Base-by-base conservation (phyloP, 2,888 invertebrate genomes). In the Microdon myrmicae region DNA sequence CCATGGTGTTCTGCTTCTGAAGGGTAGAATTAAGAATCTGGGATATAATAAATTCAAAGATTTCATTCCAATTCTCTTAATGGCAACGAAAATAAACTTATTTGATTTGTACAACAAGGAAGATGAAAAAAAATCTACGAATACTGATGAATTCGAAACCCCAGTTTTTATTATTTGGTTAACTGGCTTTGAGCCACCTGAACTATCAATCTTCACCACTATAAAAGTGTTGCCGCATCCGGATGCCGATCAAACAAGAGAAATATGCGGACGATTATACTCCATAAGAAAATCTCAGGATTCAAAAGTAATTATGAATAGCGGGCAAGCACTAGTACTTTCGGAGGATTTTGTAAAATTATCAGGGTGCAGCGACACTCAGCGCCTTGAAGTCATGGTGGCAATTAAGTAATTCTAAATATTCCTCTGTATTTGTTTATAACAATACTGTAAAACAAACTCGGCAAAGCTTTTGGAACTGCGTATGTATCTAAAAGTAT, bases 131-230 rank as follows among this genome's bases (percentile, higher is more conserved):
- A n/a, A n/a, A n/a, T n/a, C n/a, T n/a, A n/a, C n/a, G n/a, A n/a
- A n/a, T n/a, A n/a, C n/a, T n/a, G n/a, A n/a, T n/a, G n/a, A n/a
- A n/a, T n/a, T n/a, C n/a, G n/a, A n/a, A n/a, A n/a, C n/a, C n/a
- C n/a, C n/a, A n/a, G n/a, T n/a, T n/a, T n/a, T 71, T 19, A 60
- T 77, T 17, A 67, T 77, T 19, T 76, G 76, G 77, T 35, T 77
- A 16, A 72, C 73, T 1, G 73, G 74, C 25, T 45, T 74, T 12
- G 61, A 68, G 4, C 70, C 74, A 2, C 59, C 68, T 0, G 67
- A 72, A 10, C 19, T 70, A 5, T 61, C 68, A 1, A 39, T 74
- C 8, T 60, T 67, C 2, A 73, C 68, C 8, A 73, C 72, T 25
- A 4, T 77, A 5, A 68, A 72, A 2, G 66, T 74, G 1, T 76